A percentile compares a stretch with the other conserved stretches of the same genome.
Evolutionary conservation across 1,140 invertebrate species (phyloP).

Genomic region (Cataglyphis hispanica): DNA sequence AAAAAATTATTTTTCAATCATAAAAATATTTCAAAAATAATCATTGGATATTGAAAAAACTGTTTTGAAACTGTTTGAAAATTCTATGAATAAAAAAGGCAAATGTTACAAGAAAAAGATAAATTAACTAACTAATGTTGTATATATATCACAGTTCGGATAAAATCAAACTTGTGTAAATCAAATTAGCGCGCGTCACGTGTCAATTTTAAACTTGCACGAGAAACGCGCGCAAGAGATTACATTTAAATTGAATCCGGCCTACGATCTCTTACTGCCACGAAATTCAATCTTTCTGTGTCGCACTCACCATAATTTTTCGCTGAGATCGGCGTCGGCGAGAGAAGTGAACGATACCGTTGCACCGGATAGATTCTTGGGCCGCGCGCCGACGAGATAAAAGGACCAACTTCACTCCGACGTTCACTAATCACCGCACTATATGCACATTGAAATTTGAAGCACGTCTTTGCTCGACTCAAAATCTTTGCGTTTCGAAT

Average conservation of each 20-base stretch:
- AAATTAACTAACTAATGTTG: neutral
- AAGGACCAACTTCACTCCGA: slow-evolving; percentile 12
- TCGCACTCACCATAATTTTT: slow-evolving; percentile 56
- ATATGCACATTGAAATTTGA: neutral
- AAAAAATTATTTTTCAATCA: too few relatives aligned
- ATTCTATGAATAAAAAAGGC: neutral
- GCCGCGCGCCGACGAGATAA: neutral
- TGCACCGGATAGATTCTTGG: slow-evolving; percentile 6
- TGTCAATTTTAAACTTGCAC: slow-evolving; percentile 16
- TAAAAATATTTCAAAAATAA: neutral
- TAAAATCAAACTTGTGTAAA: neutral
- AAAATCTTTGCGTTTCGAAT: slow-evolving; percentile 1
- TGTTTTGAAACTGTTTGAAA: neutral
- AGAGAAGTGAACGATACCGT: slow-evolving; percentile 44
- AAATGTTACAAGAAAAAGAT: neutral
- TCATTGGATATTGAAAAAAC: too few relatives aligned
- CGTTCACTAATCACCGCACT: neutral
- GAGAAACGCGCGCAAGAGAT: neutral
- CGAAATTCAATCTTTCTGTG: neutral
- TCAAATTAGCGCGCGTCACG: neutral
- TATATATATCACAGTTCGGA: neutral
- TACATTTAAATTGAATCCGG: neutral
- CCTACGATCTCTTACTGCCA: neutral
- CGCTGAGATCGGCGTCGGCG: slow-evolving; percentile 48
- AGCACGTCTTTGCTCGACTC: neutral